Conservation (phyloP, 2,797 vertebrate species). For the Typhlichthys eigenmanni region DNA sequence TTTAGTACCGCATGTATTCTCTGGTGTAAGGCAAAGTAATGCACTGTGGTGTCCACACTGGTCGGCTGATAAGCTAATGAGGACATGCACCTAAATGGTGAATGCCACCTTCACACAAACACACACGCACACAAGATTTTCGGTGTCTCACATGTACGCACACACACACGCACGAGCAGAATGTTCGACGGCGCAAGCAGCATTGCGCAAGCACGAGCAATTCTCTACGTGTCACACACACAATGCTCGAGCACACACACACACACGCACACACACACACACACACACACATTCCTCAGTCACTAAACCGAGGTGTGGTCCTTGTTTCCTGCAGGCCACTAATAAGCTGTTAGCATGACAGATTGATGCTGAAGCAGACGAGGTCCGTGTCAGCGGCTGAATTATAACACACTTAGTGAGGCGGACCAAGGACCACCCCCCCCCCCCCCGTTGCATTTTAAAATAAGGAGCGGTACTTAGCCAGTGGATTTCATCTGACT, state of each 20-base stretch:
- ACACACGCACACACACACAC: too few relatives aligned
- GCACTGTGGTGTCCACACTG: conserved; percentile 19
- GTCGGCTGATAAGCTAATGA: conserved; percentile 20
- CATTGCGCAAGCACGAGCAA: conserved; percentile 1
- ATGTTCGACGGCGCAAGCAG: conserved; percentile 13
- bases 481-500: conserved; percentile 49
- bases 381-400: conserved; percentile 72
- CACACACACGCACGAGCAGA: neutral
- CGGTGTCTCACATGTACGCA: neutral
- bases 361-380: conserved; percentile 75
- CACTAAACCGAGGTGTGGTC: conserved; percentile 66
- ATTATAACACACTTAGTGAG: conserved; percentile 75
- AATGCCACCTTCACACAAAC: conserved; percentile 47
- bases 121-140: conserved; percentile 3
- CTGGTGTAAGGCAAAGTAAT: conserved; percentile 38
- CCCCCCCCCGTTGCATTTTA: conserved; percentile 34
- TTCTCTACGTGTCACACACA: neutral
- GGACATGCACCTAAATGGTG: conserved; percentile 52
- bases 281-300: conserved; percentile 55
- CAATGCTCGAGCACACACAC: conserved; percentile 3
- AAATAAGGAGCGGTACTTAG: conserved; percentile 43
- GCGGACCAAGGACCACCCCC: conserved; percentile 49
- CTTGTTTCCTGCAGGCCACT: conserved; percentile 70
- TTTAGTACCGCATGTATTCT: conserved; percentile 17
- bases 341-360: conserved; percentile 81